Evolutionary conservation across 2,888 invertebrate genomes (phyloP), one percentile per base, ranked within the genome.

Genomic region (Imbricaverruca yamaguchii): DNA sequence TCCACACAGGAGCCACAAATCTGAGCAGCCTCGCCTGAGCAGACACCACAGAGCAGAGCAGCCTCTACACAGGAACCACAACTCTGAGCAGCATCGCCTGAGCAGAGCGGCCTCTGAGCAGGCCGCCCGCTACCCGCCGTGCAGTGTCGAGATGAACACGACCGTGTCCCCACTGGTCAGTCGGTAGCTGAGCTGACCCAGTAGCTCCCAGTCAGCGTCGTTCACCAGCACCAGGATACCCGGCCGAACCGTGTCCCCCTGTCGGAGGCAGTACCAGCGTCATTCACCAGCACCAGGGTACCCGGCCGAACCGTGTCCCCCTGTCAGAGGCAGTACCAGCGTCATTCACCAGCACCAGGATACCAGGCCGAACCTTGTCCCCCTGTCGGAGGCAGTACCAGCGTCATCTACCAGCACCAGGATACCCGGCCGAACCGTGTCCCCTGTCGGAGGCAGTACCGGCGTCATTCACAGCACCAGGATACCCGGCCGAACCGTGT

Each of bases 211-310:
- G 86, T 98, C 98, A 0, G 93, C 91, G 85, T 98, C 97, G 86
- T 98, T 98, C 13, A 98, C 91, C 4, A 98, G 88, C 0, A 98
- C 97, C 80, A 98, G 88, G 83, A 98, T 98, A 6, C 98, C 98
- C 0, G 97, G 97, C 80, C 97, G 88, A 83, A 84, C 83, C 15
- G 82, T 82, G 21, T 82, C 82, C 4, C 82, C 83, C 59, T 81
- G 74, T 4, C 53, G 23, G 69, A 10, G 7, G 13, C 59, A 59
- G 59, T 15, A 59, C 59, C 39, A 39, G 39, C 39, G 39, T 39
- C 39, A 39, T n/a, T n/a, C n/a, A n/a, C n/a, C n/a, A n/a, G n/a
- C n/a, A n/a, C n/a, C n/a, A n/a, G n/a, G n/a, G n/a, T n/a, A n/a
- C n/a, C 39, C 39, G 39, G 39, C 39, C 39, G 39, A 39, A 39